Conservation (phyloP, 1,140 invertebrate genomes). For the Mizuhopecten yessoensis region DNA sequence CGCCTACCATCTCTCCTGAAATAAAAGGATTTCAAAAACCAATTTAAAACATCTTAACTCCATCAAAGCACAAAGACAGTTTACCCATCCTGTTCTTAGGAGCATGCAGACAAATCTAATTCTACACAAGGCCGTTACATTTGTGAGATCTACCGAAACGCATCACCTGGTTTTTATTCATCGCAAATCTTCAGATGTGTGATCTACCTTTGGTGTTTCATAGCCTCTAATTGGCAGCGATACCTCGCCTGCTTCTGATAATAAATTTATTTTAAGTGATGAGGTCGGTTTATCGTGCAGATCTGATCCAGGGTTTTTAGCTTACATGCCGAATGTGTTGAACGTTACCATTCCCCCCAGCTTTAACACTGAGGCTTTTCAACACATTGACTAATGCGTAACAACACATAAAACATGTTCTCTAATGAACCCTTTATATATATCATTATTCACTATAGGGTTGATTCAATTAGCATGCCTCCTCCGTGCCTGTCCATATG, state of each 20-base stretch:
- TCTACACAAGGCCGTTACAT: not conserved
- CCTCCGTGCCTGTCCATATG: too few relatives aligned
- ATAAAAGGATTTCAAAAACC: conserved; percentile 39
- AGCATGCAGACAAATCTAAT: conserved; percentile 4
- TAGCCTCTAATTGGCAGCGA: not conserved
- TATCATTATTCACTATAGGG: not conserved
- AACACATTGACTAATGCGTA: not conserved
- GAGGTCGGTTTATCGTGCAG: not conserved
- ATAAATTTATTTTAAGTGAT: conserved; percentile 34
- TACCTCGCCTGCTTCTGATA: conserved; percentile 1
- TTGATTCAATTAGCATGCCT: too few relatives aligned
- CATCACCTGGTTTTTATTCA: conserved; percentile 3
- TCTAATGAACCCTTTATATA: not conserved
- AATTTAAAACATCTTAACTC: conserved; percentile 7
- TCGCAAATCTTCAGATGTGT: not conserved
- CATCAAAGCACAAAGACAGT: conserved; percentile 25
- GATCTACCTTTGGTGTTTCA: not conserved
- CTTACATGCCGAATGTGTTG: not conserved
- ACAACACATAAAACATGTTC: not conserved
- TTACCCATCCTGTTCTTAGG: not conserved
- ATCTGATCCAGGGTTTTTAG: not conserved
- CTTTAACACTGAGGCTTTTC: not conserved
- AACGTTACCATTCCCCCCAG: not conserved
- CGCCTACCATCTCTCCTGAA: not conserved
- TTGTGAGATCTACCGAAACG: conserved; percentile 6